Percentiles rank a stretch among this genome's conserved stretches.
Evolutionary conservation across 2,888 invertebrate species (phyloP).

Genomic region (Branchinecta sandiegonensis): DNA sequence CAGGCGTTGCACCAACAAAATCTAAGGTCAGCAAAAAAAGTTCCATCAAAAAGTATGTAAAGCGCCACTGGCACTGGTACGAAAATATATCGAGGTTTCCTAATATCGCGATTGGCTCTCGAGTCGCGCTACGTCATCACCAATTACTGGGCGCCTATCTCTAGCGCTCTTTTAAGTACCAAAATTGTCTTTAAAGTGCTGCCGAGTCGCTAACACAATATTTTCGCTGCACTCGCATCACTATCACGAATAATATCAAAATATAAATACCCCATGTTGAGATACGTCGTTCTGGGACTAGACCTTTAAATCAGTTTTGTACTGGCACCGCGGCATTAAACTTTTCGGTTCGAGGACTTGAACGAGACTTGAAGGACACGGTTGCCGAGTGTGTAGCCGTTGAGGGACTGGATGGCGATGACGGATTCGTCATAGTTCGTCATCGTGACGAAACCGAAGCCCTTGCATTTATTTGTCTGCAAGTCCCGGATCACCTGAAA

Average conservation of each 20-base stretch:
- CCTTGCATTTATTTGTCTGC: constrained; percentile 93
- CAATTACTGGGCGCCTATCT: no score
- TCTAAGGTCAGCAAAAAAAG: no score
- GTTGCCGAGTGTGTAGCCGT: constrained; percentile 88
- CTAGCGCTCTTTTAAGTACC: no score
- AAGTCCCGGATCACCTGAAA: constrained; percentile 73
- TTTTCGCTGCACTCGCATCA: no score
- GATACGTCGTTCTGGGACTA: constrained; percentile 5
- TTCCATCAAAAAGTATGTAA: no score
- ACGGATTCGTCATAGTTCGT: constrained; percentile 95
- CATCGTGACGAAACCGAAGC: constrained; percentile 97
- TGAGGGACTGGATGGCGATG: constrained; percentile 87
- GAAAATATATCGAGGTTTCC: no score
- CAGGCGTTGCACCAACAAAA: no score
- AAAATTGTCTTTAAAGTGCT: no score
- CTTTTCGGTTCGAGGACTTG: constrained; percentile 42
- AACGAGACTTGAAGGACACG: constrained; percentile 93
- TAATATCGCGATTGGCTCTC: no score
- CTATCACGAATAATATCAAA: not conserved
- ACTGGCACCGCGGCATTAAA: not conserved
- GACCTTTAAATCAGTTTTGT: constrained; percentile 14
- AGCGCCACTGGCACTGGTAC: no score
- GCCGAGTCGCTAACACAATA: no score
- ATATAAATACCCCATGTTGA: constrained; percentile 11
- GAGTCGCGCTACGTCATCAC: no score